phyloP scores from a whole-genome alignment of 2,113 vertebrate species.

The Anthoscopus minutus region DNA sequence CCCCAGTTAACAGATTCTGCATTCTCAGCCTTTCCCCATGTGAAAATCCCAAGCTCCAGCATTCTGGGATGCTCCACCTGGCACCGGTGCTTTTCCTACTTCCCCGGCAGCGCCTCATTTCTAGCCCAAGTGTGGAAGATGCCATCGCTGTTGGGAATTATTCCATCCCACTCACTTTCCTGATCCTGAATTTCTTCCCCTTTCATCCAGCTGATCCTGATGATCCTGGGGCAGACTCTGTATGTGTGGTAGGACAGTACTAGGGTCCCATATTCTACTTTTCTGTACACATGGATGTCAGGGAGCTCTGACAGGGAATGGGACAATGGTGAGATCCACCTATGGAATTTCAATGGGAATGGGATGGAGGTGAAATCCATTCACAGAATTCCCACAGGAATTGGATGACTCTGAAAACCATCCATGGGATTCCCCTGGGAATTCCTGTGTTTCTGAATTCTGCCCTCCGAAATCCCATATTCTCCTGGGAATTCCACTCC shows the following conservation, averaged over 20 bases:
- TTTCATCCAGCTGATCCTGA: not conserved
- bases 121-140: not conserved
- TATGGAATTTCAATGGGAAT: not conserved
- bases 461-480: not conserved
- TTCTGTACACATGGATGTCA: not conserved
- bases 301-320: not conserved
- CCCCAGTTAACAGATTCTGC: not conserved
- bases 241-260: fast-evolving
- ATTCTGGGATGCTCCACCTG: not conserved
- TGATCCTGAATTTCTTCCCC: not conserved
- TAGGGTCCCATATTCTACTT: not conserved
- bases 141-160: not conserved
- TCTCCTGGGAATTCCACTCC: not conserved
- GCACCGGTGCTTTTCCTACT: not conserved
- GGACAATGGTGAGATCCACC: not conserved
- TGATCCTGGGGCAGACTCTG: not conserved
- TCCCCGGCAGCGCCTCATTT: not conserved
- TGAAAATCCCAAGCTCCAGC: not conserved
- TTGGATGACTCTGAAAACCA: not conserved
- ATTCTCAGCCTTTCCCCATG: not conserved
- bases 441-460: not conserved
- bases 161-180: not conserved
- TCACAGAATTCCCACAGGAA: not conserved
- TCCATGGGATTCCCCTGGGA: not conserved
- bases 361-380: not conserved